Conservation (phyloP, 2,113 vertebrate genomes). For the Cynocephalus volans region DNA sequence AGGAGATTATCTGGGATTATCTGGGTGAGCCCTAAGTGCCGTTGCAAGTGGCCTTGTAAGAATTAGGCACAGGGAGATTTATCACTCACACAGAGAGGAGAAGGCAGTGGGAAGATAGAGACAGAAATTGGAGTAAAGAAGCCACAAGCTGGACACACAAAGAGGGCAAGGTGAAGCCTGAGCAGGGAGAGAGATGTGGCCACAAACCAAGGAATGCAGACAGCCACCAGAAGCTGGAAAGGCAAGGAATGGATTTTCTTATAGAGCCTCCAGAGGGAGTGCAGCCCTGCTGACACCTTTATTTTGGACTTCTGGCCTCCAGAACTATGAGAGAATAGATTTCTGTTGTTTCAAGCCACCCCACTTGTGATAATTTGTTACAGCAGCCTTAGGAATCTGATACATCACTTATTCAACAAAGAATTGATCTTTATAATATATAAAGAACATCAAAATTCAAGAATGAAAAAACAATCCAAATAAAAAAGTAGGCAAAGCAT, state of each 20-base stretch:
- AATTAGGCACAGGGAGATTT: background rate
- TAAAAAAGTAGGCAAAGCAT: background rate
- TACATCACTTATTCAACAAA: background rate
- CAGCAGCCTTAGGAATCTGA: background rate
- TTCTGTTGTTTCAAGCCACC: background rate
- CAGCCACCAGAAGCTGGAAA: background rate
- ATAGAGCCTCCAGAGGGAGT: background rate
- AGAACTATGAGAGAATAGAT: background rate
- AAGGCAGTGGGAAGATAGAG: background rate
- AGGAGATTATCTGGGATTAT: background rate
- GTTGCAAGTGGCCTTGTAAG: background rate
- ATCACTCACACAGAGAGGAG: background rate
- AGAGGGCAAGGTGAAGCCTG: background rate
- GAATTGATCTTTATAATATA: background rate
- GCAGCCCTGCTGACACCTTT: background rate
- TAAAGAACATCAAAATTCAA: background rate
- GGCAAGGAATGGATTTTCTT: background rate
- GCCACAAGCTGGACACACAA: no score
- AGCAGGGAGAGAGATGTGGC: background rate
- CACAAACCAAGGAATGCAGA: rapidly evolving
- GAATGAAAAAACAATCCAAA: background rate
- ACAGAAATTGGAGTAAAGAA: background rate
- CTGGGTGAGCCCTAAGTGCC: background rate
- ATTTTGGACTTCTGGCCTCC: background rate
- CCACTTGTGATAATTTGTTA: background rate